A percentile compares a stretch with the other conserved stretches of the same genome.
Evolutionary conservation across 1,140 invertebrate genomes (phyloP).

Genomic region (Muscidifurax raptorellus): DNA sequence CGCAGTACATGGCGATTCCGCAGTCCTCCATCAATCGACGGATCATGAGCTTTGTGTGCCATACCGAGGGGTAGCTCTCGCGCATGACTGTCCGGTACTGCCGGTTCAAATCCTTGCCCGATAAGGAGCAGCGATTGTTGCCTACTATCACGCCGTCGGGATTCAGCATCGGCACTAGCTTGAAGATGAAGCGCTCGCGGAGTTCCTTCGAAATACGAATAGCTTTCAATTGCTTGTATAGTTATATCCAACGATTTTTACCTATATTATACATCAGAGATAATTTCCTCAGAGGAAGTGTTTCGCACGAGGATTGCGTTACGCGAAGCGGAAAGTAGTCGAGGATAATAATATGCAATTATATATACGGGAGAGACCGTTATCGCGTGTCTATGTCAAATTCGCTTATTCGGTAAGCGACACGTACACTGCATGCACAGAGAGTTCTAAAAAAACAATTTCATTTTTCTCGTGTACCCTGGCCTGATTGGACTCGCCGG

Average conservation of each 20-base stretch:
- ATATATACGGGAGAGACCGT: background rate
- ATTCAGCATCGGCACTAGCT: conserved; percentile 96
- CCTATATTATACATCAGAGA: too few relatives aligned
- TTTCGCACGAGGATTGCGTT: too few relatives aligned
- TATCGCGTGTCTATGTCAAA: background rate
- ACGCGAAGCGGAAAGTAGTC: too few relatives aligned
- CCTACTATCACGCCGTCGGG: conserved; percentile 97
- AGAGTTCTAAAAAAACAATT: background rate
- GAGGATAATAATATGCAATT: background rate
- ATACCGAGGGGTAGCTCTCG: conserved; percentile 94
- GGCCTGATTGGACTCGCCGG: conserved; percentile 86
- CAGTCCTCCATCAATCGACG: conserved; percentile 92
- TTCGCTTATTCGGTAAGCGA: background rate
- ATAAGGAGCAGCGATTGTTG: conserved; percentile 91
- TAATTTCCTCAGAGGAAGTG: too few relatives aligned
- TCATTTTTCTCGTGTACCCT: conserved; percentile 68
- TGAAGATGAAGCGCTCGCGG: conserved; percentile 96
- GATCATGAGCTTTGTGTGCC: conserved; percentile 93
- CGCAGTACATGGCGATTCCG: conserved; percentile 94
- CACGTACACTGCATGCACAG: too few relatives aligned
- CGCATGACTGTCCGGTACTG: conserved; percentile 92
- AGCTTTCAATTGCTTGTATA: too few relatives aligned
- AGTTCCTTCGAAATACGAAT: conserved; percentile 78
- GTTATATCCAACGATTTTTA: too few relatives aligned
- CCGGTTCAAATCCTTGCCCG: conserved; percentile 91